phyloP scores from a whole-genome alignment of 2,888 invertebrate species.

The Parnassius mnemosyne region DNA sequence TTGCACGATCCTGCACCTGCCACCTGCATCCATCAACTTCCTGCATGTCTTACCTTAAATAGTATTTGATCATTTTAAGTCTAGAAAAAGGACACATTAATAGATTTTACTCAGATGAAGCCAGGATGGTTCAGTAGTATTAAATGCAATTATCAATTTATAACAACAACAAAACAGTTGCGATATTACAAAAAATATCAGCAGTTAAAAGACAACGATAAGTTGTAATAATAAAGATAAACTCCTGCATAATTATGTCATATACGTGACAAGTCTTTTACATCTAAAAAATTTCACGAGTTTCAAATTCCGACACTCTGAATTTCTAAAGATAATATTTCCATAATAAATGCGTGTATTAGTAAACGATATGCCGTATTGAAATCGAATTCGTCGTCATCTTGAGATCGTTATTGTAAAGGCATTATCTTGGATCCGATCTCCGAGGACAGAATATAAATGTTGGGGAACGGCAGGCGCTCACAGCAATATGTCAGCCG shows the following conservation, averaged over 20 bases:
- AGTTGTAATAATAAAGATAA: constrained; percentile 3
- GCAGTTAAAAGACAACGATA: constrained; percentile 7
- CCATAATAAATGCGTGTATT: constrained; percentile 51
- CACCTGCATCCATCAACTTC: no score
- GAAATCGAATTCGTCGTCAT: constrained; percentile 66
- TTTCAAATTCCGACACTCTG: constrained; percentile 43
- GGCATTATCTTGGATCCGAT: constrained; percentile 69
- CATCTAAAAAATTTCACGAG: constrained; percentile 24
- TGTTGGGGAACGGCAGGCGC: constrained; percentile 54
- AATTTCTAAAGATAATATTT: constrained; percentile 42
- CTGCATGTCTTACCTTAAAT: no score
- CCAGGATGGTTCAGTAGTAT: no score
- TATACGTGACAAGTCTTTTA: constrained; percentile 10
- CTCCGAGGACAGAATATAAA: constrained; percentile 67
- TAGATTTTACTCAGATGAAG: background rate
- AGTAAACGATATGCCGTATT: constrained; percentile 46
- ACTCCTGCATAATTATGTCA: constrained; percentile 7
- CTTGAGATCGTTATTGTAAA: constrained; percentile 71
- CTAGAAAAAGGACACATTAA: no score
- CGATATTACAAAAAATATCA: constrained; percentile 2
- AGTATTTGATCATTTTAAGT: no score
- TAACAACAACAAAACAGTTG: background rate
- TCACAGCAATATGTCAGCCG: constrained; percentile 69
- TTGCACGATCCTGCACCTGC: no score
- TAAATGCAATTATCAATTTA: background rate